These are phyloP conservation scores for Lepus americanus DNA, from an alignment of 2,113 vertebrate species.

Conservation along the genomic window DNA sequence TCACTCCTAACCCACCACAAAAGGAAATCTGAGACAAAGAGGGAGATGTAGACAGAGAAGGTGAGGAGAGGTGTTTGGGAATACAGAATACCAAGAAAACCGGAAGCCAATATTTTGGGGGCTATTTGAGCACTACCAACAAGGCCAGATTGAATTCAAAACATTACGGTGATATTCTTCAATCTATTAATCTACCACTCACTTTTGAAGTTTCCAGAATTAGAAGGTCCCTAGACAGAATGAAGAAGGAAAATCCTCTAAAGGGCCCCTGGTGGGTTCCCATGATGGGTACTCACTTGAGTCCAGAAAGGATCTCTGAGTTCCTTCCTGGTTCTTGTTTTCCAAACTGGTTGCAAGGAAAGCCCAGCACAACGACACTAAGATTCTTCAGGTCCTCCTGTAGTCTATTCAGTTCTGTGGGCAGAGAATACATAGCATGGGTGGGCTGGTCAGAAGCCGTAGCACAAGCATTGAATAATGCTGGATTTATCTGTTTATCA, in stretches of 20 bases:
- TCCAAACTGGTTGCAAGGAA: constrained; percentile 96
- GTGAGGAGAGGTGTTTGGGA: too few species aligned
- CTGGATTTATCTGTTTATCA: neutral
- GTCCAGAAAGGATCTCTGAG: constrained; percentile 90
- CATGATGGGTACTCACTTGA: constrained; percentile 89
- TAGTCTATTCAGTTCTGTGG: constrained; percentile 95
- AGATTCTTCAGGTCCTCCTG: constrained; percentile 89
- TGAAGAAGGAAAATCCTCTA: neutral
- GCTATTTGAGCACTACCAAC: neutral
- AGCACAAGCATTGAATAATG: too few species aligned
- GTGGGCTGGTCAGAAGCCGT: neutral
- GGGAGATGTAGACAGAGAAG: neutral
- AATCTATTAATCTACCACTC: neutral
- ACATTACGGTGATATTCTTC: neutral
- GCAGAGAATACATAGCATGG: neutral
- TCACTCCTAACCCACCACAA: neutral
- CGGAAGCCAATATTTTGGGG: neutral
- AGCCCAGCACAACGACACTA: constrained; percentile 90
- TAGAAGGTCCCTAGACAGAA: neutral
- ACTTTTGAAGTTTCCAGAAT: neutral
- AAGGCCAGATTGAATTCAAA: neutral
- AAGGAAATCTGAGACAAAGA: neutral
- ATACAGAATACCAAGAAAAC: neutral
- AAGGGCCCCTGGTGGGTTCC: neutral
- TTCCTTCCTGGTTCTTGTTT: constrained; percentile 93